phyloP scores from a whole-genome alignment of 64 coral and sea anemone species.

The Platygyra sinensis region DNA sequence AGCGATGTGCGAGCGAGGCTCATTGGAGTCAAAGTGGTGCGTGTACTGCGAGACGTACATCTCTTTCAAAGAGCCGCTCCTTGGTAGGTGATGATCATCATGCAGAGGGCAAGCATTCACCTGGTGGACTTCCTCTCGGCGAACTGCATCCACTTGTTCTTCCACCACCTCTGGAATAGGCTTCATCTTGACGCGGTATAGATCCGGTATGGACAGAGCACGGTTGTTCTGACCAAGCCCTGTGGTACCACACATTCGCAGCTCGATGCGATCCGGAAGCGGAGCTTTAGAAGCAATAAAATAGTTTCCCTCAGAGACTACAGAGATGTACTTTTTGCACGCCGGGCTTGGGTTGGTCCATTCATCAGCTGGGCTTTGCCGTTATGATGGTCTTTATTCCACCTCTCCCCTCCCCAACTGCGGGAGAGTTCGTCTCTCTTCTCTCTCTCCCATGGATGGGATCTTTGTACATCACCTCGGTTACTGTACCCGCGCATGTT shows the following conservation, averaged over 20 bases:
- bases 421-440: background rate
- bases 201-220: conserved; percentile 53
- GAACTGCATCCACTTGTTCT: conserved; percentile 11
- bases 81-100: conserved; percentile 3
- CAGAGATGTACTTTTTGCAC: conserved; percentile 57
- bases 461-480: background rate
- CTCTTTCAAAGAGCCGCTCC: conserved; percentile 71
- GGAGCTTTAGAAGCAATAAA: conserved; percentile 49
- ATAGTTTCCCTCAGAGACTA: conserved; percentile 56
- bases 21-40: conserved; percentile 71
- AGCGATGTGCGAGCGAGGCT: conserved; percentile 76
- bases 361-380: conserved; percentile 15
- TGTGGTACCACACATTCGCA: conserved; percentile 53
- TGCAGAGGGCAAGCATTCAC: background rate
- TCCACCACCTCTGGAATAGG: conserved; percentile 47
- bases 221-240: conserved; percentile 7
- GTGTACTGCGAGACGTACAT: conserved; percentile 94
- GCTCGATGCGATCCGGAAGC: conserved; percentile 68
- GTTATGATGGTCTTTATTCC: background rate
- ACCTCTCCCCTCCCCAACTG: too few species aligned
- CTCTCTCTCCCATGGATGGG: background rate
- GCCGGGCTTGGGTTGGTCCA: background rate
- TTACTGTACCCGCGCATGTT: conserved; percentile 16
- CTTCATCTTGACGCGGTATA: conserved; percentile 59
- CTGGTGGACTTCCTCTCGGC: conserved; percentile 8